Evolutionary conservation across 1,140 invertebrate genomes (phyloP).

Genomic region (Neotoxoptera formosana): DNA sequence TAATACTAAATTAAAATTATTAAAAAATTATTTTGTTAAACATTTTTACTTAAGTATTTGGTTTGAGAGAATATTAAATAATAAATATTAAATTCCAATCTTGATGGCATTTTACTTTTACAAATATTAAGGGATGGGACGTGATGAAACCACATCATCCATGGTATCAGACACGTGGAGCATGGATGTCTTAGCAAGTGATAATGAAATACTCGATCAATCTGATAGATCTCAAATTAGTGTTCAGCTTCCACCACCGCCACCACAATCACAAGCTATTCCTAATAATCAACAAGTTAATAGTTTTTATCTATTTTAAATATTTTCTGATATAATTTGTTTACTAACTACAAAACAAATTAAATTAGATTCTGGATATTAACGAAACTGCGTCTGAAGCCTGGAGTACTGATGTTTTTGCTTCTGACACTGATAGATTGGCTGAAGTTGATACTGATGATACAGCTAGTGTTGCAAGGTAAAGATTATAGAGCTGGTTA

Average conservation of each 20-base stretch:
- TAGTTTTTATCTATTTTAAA: not conserved
- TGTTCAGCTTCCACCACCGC: constrained; percentile 27
- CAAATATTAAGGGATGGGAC: constrained; percentile 50
- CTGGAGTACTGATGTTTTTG: constrained; percentile 96
- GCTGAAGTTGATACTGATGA: constrained; percentile 88
- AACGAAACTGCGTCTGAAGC: constrained; percentile 94
- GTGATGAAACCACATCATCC: constrained; percentile 92
- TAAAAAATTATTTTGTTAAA: not conserved
- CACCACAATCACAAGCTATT: not conserved
- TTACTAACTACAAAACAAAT: not conserved
- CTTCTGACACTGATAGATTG: constrained; percentile 91
- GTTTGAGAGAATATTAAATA: not conserved
- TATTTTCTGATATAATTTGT: not conserved
- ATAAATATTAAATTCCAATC: not conserved
- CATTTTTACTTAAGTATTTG: not conserved
- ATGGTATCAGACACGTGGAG: constrained; percentile 98
- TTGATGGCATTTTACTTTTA: not conserved
- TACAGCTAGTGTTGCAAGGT: constrained; percentile 75
- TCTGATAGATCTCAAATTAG: constrained; percentile 57
- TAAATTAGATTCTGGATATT: constrained; percentile 70
- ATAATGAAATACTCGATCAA: constrained; percentile 86
- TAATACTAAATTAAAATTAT: not conserved
- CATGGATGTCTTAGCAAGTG: constrained; percentile 93
- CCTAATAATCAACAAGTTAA: constrained; percentile 53
- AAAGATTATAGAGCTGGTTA: constrained; percentile 47